Evolutionary conservation across 1,140 invertebrate genomes (phyloP), one percentile per base, ranked within the genome.

Genomic region (Lasioglossum albipes): DNA sequence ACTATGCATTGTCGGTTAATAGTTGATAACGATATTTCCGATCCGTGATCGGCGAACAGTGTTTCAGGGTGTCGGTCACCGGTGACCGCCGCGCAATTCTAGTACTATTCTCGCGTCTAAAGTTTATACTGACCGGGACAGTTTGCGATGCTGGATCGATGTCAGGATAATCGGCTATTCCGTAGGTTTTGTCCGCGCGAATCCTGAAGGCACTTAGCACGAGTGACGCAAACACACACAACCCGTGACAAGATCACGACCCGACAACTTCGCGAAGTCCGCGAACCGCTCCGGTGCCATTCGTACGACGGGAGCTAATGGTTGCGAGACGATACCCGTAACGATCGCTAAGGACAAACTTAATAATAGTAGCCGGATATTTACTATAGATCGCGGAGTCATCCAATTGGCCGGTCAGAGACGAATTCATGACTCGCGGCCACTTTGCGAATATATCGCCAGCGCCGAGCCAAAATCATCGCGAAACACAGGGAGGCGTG

Each of bases 271-370:
- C 75, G 75, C 80, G 66, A 72, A 16, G 16, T 75, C n/a, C 54
- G 67, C 75, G 62, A 62, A 62, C 61, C 27, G 52, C 16, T 62
- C 71, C 69, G 80, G 42, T 72, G 76, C 81, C 74, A 77, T 59
- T 80, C 81, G 84, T 66, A 59, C 70, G 61, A 81, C 52, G 18
- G 41, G 36, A 67, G 69, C 84, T 83, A 74, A 81, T 81, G 77
- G 71, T 77, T 59, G 61, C 71, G 62, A 73, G 65, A 73, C 64
- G 76, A 75, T 85, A 82, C 42, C 78, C 84, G 75, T 83, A 85
- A 76, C 81, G 71, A 87, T 83, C 78, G 79, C 82, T 88, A 87
- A 90, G 88, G 89, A 89, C 88, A 84, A 89, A 89, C 81, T 89
- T 90, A 90, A 90, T 90, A 90, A 90, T 90, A 90, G 89, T 87